Evolutionary conservation across 2,113 vertebrate genomes (phyloP), one percentile per base, ranked within the genome.

Genomic region (Menidia beryllina): DNA sequence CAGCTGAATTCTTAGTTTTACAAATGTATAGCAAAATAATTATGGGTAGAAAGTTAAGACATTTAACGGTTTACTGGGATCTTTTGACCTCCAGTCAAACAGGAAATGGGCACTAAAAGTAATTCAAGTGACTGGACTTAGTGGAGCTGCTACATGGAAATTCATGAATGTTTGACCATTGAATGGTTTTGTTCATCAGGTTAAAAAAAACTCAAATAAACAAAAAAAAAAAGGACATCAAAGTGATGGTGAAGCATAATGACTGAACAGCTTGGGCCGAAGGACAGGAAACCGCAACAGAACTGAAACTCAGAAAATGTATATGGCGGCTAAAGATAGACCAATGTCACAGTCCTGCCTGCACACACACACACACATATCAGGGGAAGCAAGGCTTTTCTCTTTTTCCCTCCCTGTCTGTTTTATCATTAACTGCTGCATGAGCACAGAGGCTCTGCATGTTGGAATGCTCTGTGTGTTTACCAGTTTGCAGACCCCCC

Each of bases 401-500:
- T 53, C 47, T 67, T 81, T 63, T 69, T 48, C 74, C 66, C 55
- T 69, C 63, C n/a, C 55, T 70, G 41, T 54, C 10, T 76, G 21
- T 24, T 30, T 45, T 43, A 66, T 67, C 13, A 50, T 63, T 20
- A 69, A 64, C 43, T 53, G 57, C 25, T 25, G 15, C 43, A 25
- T 38, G 56, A 54, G 55, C 26, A 61, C 57, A 52, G 47, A 15
- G 1, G 58, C 27, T 66, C 21, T 0, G 25, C 39, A 26, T 45
- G 61, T 30, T 5, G 12, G 41, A 58, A 19, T 49, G 61, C 20
- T 25, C 9, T 67, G 14, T 47, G 55, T 69, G 49, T 64, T 58
- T 49, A 59, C 57, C 10, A 36, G 11, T 57, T 23, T 65, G 15
- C 34, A 15, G 2, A 25, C 41, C 58, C 48, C 48, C 9, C 0